phyloP scores from a whole-genome alignment of 1,140 invertebrate species.

The Papilio aristodemus region DNA sequence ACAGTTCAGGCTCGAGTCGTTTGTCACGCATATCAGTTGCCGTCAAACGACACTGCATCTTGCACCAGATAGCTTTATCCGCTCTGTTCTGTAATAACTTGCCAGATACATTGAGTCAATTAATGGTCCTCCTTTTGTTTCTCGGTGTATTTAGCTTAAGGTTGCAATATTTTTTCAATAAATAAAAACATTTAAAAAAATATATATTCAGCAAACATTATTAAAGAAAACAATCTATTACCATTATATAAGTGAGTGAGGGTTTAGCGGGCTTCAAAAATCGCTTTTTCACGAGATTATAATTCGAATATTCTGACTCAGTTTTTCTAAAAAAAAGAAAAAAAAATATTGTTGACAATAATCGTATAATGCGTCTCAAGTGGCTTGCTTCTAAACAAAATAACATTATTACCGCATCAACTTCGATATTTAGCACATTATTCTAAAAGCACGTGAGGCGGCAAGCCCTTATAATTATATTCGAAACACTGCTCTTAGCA shows the following conservation, averaged over 20 bases:
- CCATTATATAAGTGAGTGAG: no score
- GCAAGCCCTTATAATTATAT: conserved; percentile 74
- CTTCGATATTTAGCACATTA: conserved; percentile 56
- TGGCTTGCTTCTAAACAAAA: no score
- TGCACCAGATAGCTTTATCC: conserved; percentile 20
- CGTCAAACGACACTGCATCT: conserved; percentile 24
- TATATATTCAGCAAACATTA: no score
- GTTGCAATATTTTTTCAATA: background rate
- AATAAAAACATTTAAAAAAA: background rate
- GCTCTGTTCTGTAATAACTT: conserved; percentile 14
- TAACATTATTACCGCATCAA: conserved; percentile 40
- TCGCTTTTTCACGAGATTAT: no score
- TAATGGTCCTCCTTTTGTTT: conserved; percentile 18
- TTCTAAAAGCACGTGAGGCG: conserved; percentile 68
- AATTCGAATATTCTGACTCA: no score
- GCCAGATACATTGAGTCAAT: background rate
- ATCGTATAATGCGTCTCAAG: background rate
- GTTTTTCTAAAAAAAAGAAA: background rate
- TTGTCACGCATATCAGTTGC: conserved; percentile 24
- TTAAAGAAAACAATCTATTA: no score
- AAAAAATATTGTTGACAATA: background rate
- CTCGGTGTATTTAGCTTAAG: background rate
- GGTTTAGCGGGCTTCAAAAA: no score
- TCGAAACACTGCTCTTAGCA: conserved; percentile 76
- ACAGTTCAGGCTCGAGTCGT: conserved; percentile 5